Evolutionary conservation across 1,140 invertebrate species (phyloP), one percentile per base, ranked within the genome.

Genomic region (Megathymus violae): DNA sequence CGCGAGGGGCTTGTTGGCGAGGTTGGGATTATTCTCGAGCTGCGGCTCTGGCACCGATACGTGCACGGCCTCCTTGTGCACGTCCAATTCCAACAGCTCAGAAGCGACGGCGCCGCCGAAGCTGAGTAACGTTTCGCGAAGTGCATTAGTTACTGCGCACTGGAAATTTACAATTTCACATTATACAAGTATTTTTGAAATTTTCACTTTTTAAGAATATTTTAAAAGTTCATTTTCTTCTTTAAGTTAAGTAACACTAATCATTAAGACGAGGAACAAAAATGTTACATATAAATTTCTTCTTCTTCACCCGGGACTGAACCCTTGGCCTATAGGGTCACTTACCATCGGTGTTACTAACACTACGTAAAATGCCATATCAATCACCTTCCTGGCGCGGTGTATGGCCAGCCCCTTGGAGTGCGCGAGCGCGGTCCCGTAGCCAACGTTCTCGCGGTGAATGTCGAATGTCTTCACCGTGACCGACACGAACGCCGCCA

Each of bases 121-220:
- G 44, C 88, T 85, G 1, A 92, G 71, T 16, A 92, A 62, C 1
- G 91, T 91, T 56, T 92, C 89, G 2, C 84, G 78, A 0, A 92
- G 71, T 0, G 89, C 91, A 51, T 92, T 92, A 5, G 91, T 92
- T 7, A 92, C 82, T 4, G 91, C 89, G 56, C 82, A 82, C 91
- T 92, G 74, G 36, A 38, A 46, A 43, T 16, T 22, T 31, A 51
- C 31, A 48, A 43, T 19, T 47, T 50, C 47, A 56, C 7, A 16
- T 31, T 34, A 38, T 34, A 14, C 27, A 60, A 14, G 11, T 46
- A 47, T 19, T 14, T 46, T 10, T 51, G 13, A 48, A n/a, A n/a
- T n/a, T n/a, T n/a, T n/a, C n/a, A n/a, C n/a, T n/a, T n/a, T n/a
- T n/a, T n/a, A n/a, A n/a, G n/a, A n/a, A n/a, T n/a, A n/a, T n/a